Conservation (phyloP, 2,888 invertebrate species). For the Chymomyza caudatula region DNA sequence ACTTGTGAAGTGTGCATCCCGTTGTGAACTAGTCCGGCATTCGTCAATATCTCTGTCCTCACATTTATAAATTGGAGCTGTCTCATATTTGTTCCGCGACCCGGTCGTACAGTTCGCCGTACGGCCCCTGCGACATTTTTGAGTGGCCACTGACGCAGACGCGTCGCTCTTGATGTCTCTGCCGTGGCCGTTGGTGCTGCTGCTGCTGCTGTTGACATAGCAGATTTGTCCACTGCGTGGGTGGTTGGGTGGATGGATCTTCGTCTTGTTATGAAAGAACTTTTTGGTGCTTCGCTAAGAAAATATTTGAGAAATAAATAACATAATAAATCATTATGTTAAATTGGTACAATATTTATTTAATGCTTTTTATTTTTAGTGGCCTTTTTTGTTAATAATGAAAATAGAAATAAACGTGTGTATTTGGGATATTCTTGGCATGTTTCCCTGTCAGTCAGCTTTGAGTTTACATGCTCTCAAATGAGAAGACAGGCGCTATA, state of each 20-base stretch:
- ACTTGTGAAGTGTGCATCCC: not conserved
- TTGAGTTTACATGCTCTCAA: constrained; percentile 47
- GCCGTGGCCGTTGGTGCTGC: not conserved
- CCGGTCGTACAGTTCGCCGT: constrained; percentile 41
- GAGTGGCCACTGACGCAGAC: not conserved
- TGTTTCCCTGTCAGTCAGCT: constrained; percentile 57
- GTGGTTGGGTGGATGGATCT: constrained; percentile 23
- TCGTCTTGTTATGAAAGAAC: constrained; percentile 60
- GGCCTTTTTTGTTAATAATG: constrained; percentile 34
- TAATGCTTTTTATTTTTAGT: constrained; percentile 33
- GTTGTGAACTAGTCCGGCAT: not conserved
- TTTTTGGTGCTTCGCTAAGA: constrained; percentile 35
- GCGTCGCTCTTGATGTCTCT: not conserved
- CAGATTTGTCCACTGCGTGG: constrained; percentile 42
- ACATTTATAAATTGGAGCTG: constrained; percentile 47
- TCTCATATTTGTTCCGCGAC: constrained; percentile 20
- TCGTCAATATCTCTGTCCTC: constrained; percentile 56
- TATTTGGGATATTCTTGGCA: constrained; percentile 60
- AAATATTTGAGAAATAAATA: constrained; percentile 66
- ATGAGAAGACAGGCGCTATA: constrained; percentile 45
- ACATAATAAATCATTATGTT: constrained; percentile 68
- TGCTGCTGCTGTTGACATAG: constrained; percentile 29
- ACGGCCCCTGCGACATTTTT: constrained; percentile 35
- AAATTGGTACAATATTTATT: constrained; percentile 60
- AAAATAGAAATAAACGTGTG: constrained; percentile 63